Evolutionary conservation across 2,888 invertebrate species (phyloP).

Genomic region (Melanophora roralis): DNA sequence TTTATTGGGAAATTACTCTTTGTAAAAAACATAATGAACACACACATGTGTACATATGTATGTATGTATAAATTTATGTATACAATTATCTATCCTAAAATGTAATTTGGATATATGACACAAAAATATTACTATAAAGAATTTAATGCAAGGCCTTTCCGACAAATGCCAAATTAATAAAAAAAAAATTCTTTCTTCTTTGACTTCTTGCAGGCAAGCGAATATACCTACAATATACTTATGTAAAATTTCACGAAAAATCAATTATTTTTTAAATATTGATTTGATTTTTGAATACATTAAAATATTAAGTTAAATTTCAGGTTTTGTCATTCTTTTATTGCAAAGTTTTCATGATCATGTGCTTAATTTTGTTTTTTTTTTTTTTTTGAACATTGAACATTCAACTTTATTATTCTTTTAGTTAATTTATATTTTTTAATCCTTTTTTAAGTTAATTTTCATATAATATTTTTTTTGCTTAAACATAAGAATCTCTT

Average conservation of each 20-base stretch:
- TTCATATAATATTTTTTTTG: not conserved
- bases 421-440: constrained; percentile 9
- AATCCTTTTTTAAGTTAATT: too few relatives aligned
- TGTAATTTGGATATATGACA: not conserved
- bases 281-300: constrained; percentile 5
- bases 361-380: constrained; percentile 17
- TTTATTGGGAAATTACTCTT: constrained; percentile 33
- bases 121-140: not conserved
- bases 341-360: constrained; percentile 31
- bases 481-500: constrained; percentile 19
- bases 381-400: not conserved
- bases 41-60: too few relatives aligned
- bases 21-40: not conserved
- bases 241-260: constrained; percentile 8
- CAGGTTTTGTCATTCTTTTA: not conserved
- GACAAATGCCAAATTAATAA: not conserved
- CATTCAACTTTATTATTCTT: not conserved
- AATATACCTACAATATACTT: not conserved
- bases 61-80: too few relatives aligned
- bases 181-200: not conserved
- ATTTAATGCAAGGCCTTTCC: not conserved
- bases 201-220: not conserved
- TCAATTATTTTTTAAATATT: constrained; percentile 28
- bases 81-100: too few relatives aligned
- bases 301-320: constrained; percentile 2